Base-by-base conservation (phyloP, 2,113 vertebrate genomes). In the Hucho hucho region DNA sequence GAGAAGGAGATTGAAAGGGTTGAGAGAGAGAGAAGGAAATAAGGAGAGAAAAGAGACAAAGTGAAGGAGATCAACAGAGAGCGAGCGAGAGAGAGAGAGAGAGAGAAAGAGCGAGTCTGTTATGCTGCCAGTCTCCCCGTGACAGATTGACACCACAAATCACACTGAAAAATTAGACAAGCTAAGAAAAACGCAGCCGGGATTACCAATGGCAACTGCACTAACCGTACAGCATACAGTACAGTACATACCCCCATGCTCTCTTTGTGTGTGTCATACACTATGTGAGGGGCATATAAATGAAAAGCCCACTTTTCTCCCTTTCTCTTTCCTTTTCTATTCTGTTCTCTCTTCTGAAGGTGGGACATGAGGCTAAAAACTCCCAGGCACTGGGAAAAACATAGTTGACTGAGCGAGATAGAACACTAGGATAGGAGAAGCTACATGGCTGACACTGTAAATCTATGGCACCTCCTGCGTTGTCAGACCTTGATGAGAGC, bases 131-230 rank as follows among this genome's bases (percentile, higher is more conserved):
- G 83, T 85, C 86, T 86, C 64, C 69, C 77, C 12, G 73, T 87
- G 87, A 90, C 83, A 84, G 82, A 83, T 85, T 84, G 88, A 90
- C 83, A 86, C 78, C 81, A 26, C 74, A 78, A 90, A 88, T 90
- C 88, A 86, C 86, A 87, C 79, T 75, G 77, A 76, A 81, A 87
- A 85, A 87, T 85, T 79, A 87, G 86, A 86, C 86, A 86, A 85
- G 84, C 86, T 87, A 89, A 90, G 89, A 88, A 85, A 80, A 86
- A 73, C 71, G 77, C 76, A 79, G 64, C 74, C 73, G 74, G 79
- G 83, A 88, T 87, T 79, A 87, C 89, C 85, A 83, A 82, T 82
- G 72, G 75, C 78, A 43, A 7, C 81, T 78, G 79, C 83, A 64
- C 79, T 91, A 87, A 84, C 87, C 89, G 83, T 86, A 68, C 85